Percentiles rank a stretch among this genome's conserved stretches.
These are phyloP conservation scores for Maccullochella peelii DNA, from an alignment of 2,113 vertebrate genomes.

Conservation along the genomic window DNA sequence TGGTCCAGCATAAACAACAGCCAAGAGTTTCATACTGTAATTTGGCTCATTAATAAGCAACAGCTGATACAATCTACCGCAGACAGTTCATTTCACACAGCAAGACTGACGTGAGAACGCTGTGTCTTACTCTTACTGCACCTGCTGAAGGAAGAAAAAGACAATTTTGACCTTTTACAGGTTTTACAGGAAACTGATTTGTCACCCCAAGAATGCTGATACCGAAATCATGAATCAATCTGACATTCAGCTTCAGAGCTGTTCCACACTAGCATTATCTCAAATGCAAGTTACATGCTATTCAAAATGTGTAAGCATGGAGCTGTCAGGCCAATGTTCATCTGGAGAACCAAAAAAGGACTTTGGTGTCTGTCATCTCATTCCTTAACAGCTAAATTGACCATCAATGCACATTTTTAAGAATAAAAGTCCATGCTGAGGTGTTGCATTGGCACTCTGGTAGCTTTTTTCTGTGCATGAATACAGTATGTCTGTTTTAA, in stretches of 20 bases:
- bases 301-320: background rate
- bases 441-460: background rate
- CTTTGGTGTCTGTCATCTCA: background rate
- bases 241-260: background rate
- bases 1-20: background rate
- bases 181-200: background rate
- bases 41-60: background rate
- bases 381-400: background rate
- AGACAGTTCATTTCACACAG: conserved; percentile 8
- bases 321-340: background rate
- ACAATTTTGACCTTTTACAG: background rate
- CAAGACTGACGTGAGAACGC: background rate
- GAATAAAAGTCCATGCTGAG: background rate
- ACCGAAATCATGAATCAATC: background rate
- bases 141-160: background rate
- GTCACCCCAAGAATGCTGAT: background rate
- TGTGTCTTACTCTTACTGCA: background rate
- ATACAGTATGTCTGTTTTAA: conserved; percentile 13
- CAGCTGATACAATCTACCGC: conserved; percentile 4
- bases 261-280: background rate
- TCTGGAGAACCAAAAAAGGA: background rate
- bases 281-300: background rate
- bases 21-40: background rate
- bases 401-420: background rate
- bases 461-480: background rate